Evolutionary conservation across 2,797 vertebrate genomes (phyloP).

Genomic region (Schizothorax lantsangensis): DNA sequence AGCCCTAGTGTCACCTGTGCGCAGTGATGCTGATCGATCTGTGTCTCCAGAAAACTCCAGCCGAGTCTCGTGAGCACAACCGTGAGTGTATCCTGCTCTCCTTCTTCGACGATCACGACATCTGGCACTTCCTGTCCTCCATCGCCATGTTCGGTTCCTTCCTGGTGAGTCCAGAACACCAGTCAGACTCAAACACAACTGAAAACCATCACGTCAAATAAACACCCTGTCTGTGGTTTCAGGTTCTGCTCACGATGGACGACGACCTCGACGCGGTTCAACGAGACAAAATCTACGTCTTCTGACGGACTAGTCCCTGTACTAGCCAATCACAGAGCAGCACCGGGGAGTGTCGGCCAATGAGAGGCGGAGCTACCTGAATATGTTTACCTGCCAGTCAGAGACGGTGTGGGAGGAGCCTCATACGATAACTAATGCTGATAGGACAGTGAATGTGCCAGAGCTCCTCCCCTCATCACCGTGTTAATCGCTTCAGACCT

Average conservation of each 20-base stretch:
- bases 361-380: constrained; percentile 49
- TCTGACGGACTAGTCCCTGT: constrained; percentile 75
- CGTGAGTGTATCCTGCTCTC: constrained; percentile 92
- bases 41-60: constrained; percentile 89
- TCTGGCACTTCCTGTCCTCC: constrained; percentile 98
- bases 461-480: constrained; percentile 59
- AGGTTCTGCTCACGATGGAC: constrained; percentile 95
- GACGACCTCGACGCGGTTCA: constrained; percentile 93
- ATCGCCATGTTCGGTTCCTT: constrained; percentile 99
- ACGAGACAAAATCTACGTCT: constrained; percentile 96
- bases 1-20: neutral
- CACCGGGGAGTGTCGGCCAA: constrained; percentile 47
- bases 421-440: constrained; percentile 40
- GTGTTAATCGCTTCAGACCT: constrained; percentile 22
- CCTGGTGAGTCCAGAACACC: constrained; percentile 78
- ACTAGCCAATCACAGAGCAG: constrained; percentile 42
- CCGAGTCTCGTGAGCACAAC: constrained; percentile 96
- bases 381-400: constrained; percentile 9
- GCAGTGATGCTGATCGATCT: neutral
- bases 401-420: constrained; percentile 4
- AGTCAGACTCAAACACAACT: no score
- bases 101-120: constrained; percentile 97
- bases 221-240: neutral
- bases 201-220: neutral
- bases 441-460: constrained; percentile 73